Evolutionary conservation across 2,888 invertebrate genomes (phyloP).

Genomic region (Drosophila putrida): DNA sequence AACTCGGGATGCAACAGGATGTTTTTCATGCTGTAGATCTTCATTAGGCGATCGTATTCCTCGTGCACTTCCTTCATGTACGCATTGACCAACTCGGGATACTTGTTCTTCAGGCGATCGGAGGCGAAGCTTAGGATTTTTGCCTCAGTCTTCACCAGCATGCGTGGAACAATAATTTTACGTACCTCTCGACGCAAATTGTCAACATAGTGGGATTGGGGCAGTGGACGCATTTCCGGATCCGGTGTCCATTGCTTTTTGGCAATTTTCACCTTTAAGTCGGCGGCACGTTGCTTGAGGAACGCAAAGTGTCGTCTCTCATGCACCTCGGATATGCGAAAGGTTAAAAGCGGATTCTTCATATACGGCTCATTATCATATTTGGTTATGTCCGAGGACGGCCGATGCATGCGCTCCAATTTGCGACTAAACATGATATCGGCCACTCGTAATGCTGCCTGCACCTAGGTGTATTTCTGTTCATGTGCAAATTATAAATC

Average conservation of each 20-base stretch:
- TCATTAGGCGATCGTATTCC: constrained; percentile 88
- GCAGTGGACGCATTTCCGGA: constrained; percentile 86
- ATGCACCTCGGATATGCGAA: constrained; percentile 83
- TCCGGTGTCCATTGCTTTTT: constrained; percentile 69
- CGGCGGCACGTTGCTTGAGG: constrained; percentile 81
- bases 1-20: constrained; percentile 88
- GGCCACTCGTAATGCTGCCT: neutral
- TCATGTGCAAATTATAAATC: constrained; percentile 38
- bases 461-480: constrained; percentile 10
- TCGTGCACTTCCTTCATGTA: constrained; percentile 86
- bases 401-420: constrained; percentile 82
- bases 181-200: constrained; percentile 87
- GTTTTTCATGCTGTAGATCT: constrained; percentile 88
- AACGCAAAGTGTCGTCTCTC: constrained; percentile 83
- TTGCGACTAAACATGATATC: constrained; percentile 79
- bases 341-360: constrained; percentile 84
- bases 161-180: constrained; percentile 87
- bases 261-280: constrained; percentile 82
- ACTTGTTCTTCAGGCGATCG: constrained; percentile 87
- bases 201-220: constrained; percentile 86
- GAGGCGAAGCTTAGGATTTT: constrained; percentile 88
- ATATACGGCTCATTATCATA: constrained; percentile 85
- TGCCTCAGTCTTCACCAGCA: constrained; percentile 88
- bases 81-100: constrained; percentile 86
- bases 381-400: constrained; percentile 81